Evolutionary conservation across 2,113 vertebrate genomes (phyloP), one percentile per base, ranked within the genome.

Genomic region (Phrynocephalus versicolor): DNA sequence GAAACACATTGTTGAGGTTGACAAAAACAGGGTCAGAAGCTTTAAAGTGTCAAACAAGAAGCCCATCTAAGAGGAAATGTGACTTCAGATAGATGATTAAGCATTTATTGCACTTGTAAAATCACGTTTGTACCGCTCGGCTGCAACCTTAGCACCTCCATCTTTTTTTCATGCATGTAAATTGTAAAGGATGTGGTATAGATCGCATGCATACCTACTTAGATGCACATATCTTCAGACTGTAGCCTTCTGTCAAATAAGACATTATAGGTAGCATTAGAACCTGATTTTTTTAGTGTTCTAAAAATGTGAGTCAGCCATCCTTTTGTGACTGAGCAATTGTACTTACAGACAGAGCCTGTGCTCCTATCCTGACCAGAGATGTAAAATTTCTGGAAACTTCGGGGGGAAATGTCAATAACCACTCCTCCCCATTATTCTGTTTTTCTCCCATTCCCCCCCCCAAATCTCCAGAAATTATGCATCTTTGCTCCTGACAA

Each of bases 21-120:
- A 70, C 71, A 45, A 55, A 69, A 30, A 25, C 65, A 35, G n/a
- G 51, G 67, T 16, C 51, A 41, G 25, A 71, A 27, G 33, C 55
- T 79, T 85, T 60, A 41, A 85, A 72, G 76, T 79, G 84, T 65
- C 58, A 85, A 85, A 45, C 67, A 51, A 60, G n/a, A 41, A 79
- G 76, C 57, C 84, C 84, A 85, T 57, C 76, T 79, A 58, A 41
- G 55, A 60, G 84, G 76, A 85, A 79, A 51, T 23, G 14, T 7
- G 21, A 33, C 25, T 64, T 45, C 57, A 41, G 16, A 69, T n/a
- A 78, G 6, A 7, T 19, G 16, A 37, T 85, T 57, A 25, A 57
- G 25, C 78, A 39, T n/a, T 18, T n/a, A 30, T 27, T 14, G 25
- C 23, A 58, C 33, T 58, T 64, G 58, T 60, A 15, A 60, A 74